Conservation (phyloP, 2,797 vertebrate species). For the Eutrigla gurnardus region DNA sequence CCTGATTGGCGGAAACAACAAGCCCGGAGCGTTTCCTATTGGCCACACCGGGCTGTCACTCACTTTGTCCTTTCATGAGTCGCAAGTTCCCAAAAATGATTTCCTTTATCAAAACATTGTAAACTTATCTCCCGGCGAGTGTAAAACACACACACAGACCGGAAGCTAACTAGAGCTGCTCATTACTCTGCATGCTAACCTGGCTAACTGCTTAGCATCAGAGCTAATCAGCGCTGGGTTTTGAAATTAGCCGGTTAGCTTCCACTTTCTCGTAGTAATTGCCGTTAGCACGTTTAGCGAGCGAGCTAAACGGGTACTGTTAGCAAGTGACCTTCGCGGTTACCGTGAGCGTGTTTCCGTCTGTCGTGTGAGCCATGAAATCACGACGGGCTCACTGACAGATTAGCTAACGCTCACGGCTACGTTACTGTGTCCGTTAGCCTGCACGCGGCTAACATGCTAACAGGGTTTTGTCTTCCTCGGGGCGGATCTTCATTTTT, state of each 20-base stretch:
- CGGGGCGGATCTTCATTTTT: background rate
- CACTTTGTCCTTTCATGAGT: slow-evolving; percentile 79
- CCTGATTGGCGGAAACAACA: slow-evolving; percentile 63
- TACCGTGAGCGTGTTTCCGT: background rate
- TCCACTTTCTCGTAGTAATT: slow-evolving; percentile 15
- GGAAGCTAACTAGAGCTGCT: accelerated
- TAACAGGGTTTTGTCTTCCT: slow-evolving; percentile 25
- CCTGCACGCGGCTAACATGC: slow-evolving; percentile 57
- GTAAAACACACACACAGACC: accelerated
- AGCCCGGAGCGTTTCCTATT: slow-evolving; percentile 14
- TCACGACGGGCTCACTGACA: background rate
- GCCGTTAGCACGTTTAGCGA: slow-evolving; percentile 25
- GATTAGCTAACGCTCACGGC: background rate
- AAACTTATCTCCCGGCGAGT: accelerated
- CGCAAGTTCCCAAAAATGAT: slow-evolving; percentile 65
- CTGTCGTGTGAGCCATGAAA: too few species aligned
- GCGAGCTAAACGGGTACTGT: background rate
- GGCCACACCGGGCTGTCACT: slow-evolving; percentile 48
- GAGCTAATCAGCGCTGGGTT: slow-evolving; percentile 4
- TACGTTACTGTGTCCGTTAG: slow-evolving; percentile 10
- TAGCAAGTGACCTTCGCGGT: accelerated
- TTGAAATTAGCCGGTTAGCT: slow-evolving; percentile 62
- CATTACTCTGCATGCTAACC: accelerated
- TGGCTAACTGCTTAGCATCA: background rate
- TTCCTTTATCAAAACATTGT: slow-evolving; percentile 41